Evolutionary conservation across 2,797 vertebrate species (phyloP).

Genomic region (Buphagus erythrorhynchus): DNA sequence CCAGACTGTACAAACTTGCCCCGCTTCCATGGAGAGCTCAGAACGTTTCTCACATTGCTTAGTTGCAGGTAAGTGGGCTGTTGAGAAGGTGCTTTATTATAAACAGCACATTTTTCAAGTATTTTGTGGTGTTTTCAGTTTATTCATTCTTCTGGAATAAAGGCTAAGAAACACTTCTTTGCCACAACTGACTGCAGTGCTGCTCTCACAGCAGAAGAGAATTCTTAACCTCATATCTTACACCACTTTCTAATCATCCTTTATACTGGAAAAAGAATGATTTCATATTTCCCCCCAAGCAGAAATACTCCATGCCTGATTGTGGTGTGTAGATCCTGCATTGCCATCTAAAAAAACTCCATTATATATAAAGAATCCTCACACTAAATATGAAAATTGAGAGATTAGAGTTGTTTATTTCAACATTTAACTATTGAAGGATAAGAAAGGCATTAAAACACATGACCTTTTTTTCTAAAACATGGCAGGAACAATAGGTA

Average conservation of each 20-base stretch:
- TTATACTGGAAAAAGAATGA: background rate
- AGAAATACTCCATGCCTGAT: background rate
- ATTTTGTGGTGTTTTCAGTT: background rate
- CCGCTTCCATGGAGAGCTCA: rapidly evolving
- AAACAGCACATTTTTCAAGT: background rate
- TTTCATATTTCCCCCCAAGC: background rate
- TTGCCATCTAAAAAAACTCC: background rate
- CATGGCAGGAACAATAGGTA: background rate
- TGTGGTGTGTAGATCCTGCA: background rate
- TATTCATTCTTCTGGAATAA: background rate
- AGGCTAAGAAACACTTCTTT: background rate
- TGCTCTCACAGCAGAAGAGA: background rate
- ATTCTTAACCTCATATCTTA: background rate
- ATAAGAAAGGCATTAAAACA: background rate
- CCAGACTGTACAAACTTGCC: rapidly evolving
- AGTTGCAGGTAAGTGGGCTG: background rate
- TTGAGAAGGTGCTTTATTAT: background rate
- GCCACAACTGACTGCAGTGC: background rate
- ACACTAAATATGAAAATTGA: background rate
- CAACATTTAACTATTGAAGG: background rate
- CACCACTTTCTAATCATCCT: background rate
- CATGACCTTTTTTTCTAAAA: background rate
- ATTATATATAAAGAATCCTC: background rate
- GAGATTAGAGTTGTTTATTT: background rate
- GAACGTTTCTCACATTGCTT: background rate